These are phyloP conservation scores for Onychostruthus taczanowskii DNA, from an alignment of 2,113 vertebrate species.

Conservation along the genomic window DNA sequence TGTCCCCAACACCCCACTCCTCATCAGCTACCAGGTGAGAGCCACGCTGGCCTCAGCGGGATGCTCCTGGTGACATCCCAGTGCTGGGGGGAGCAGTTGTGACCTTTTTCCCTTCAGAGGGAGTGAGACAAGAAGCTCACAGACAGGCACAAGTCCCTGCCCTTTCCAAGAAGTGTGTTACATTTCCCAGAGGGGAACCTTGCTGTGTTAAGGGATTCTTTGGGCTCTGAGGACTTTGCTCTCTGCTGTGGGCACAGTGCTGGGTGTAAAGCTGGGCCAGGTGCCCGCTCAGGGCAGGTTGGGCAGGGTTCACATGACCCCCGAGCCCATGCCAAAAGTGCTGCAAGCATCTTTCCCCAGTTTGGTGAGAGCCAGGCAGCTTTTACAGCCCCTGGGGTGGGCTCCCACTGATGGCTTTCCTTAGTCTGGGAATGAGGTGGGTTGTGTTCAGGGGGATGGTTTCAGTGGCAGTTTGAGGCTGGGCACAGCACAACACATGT, in stretches of 20 bases:
- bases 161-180: neutral
- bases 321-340: neutral
- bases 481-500: neutral
- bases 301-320: neutral
- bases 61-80: neutral
- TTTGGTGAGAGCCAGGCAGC: neutral
- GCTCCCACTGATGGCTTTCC: neutral
- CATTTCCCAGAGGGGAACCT: neutral
- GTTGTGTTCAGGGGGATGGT: neutral
- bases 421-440: neutral
- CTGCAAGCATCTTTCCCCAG: neutral
- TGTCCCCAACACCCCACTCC: constrained; percentile 83
- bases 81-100: neutral
- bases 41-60: fast-evolving
- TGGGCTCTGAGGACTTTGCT: neutral
- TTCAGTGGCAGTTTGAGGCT: neutral
- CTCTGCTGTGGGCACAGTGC: neutral
- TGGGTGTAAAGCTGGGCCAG: neutral
- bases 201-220: fast-evolving
- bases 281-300: neutral
- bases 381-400: neutral
- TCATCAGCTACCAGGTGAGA: constrained; percentile 87
- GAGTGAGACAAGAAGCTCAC: neutral
- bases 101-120: neutral
- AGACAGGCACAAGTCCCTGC: neutral